Evolutionary conservation across 2,113 vertebrate genomes (phyloP).

Genomic region (Oryzias javanicus): DNA sequence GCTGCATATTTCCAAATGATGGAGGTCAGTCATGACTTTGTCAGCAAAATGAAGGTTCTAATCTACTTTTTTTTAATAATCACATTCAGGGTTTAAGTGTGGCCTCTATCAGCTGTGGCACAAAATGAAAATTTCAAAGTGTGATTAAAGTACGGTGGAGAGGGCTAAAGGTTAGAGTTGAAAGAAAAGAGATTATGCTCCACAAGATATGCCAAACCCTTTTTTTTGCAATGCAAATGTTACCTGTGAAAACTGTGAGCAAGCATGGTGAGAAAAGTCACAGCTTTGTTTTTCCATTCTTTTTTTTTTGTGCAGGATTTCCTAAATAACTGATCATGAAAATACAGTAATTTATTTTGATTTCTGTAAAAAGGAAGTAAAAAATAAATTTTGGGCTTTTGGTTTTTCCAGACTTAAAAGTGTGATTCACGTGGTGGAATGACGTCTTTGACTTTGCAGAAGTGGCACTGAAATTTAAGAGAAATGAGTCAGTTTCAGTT

Average conservation of each 20-base stretch:
- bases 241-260: constrained; percentile 32
- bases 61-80: constrained; percentile 27
- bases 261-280: background rate
- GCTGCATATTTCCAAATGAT: background rate
- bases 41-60: constrained; percentile 10
- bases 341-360: too few species aligned
- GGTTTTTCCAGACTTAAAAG: constrained; percentile 4
- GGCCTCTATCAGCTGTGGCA: constrained; percentile 14
- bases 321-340: too few species aligned
- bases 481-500: constrained; percentile 12
- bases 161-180: constrained; percentile 40
- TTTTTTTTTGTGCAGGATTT: background rate
- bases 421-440: background rate
- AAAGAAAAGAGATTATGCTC: constrained; percentile 33
- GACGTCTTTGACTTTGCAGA: constrained; percentile 6
- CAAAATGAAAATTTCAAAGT: constrained; percentile 40
- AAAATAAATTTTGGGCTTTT: background rate
- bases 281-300: too few species aligned
- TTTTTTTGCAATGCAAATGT: constrained; percentile 21
- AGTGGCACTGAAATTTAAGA: constrained; percentile 18
- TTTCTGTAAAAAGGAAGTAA: too few species aligned
- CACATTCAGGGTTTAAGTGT: constrained; percentile 42
- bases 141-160: constrained; percentile 36
- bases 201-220: background rate
- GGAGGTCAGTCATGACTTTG: constrained; percentile 30